Conservation (phyloP, 2,113 vertebrate species). For the Callipepla squamata region DNA sequence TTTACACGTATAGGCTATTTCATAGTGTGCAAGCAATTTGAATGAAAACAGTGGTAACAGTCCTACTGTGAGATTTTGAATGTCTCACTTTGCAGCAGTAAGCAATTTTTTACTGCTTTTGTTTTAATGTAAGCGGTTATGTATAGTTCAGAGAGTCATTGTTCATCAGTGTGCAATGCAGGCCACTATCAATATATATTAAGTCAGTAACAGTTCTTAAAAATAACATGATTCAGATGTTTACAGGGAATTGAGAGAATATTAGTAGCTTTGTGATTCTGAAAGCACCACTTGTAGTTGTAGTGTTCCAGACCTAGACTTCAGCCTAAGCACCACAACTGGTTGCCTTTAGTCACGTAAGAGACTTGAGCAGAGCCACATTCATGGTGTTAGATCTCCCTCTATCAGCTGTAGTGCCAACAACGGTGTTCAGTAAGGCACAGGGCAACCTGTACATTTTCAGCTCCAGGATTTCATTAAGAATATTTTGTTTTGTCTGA, state of each 20-base stretch:
- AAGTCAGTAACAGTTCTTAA: not conserved
- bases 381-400: not conserved
- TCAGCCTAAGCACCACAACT: not conserved
- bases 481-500: not conserved
- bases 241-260: not conserved
- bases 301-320: not conserved
- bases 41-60: not conserved
- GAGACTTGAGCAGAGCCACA: not conserved
- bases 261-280: not conserved
- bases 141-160: not conserved
- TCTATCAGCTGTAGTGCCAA: not conserved
- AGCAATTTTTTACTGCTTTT: not conserved
- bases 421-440: not conserved
- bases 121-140: not conserved
- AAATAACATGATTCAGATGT: not conserved
- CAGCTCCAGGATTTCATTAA: not conserved
- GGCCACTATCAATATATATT: not conserved
- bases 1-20: accelerated
- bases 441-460: no score
- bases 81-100: not conserved
- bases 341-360: not conserved
- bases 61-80: not conserved
- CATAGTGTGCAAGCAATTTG: not conserved
- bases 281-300: not conserved
- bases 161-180: not conserved